Evolutionary conservation across 2,797 vertebrate species (phyloP).

Genomic region (Dallia pectoralis): DNA sequence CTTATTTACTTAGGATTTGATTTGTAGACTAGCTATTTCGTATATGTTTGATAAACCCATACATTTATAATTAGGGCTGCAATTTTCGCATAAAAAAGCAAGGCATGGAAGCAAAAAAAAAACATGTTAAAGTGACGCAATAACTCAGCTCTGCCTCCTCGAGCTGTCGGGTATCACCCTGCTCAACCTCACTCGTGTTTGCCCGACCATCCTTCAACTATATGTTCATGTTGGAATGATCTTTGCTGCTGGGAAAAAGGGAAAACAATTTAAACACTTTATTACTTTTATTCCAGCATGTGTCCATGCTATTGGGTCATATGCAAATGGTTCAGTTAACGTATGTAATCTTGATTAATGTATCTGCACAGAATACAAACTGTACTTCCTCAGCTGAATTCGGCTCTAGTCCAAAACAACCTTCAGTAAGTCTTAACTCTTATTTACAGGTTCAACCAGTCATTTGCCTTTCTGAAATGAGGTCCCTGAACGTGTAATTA

Average conservation of each 20-base stretch:
- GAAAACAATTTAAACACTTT: background rate
- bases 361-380: background rate
- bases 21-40: background rate
- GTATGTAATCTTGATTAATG: background rate
- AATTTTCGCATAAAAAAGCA: background rate
- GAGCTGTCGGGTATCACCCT: no score
- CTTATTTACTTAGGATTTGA: background rate
- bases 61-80: background rate
- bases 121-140: no score
- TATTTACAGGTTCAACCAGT: conserved; percentile 1
- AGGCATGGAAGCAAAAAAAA: no score
- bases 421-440: background rate
- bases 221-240: no score
- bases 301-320: background rate
- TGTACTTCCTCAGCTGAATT: background rate
- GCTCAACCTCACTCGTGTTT: no score
- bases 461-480: conserved; percentile 10
- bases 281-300: background rate
- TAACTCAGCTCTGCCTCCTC: no score
- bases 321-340: background rate
- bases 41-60: background rate
- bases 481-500: conserved; percentile 18
- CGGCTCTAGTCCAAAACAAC: background rate
- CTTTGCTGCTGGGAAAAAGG: no score
- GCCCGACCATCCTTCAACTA: no score